These are phyloP conservation scores for Prionailurus viverrinus DNA, from an alignment of 2,113 vertebrate species.

Conservation along the genomic window DNA sequence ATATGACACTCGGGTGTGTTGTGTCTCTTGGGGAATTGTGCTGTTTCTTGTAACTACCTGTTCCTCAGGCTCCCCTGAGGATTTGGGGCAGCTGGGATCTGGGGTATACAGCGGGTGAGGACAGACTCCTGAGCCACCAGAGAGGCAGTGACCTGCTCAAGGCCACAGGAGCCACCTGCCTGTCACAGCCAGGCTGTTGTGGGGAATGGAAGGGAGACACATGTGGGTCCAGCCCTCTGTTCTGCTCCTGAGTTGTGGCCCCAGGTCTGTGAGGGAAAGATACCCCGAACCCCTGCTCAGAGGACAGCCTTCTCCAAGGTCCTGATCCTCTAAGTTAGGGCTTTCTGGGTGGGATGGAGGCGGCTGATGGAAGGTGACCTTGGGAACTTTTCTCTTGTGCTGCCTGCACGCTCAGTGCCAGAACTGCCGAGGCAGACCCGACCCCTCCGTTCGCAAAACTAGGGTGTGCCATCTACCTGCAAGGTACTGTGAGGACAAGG, in stretches of 20 bases:
- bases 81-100: background rate
- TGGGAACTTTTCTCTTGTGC: background rate
- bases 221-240: background rate
- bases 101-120: background rate
- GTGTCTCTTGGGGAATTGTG: fast-evolving
- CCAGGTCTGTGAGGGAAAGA: background rate
- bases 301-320: background rate
- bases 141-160: background rate
- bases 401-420: background rate
- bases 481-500: background rate
- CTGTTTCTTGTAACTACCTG: background rate
- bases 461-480: background rate
- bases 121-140: background rate
- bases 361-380: background rate
- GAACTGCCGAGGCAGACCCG: background rate
- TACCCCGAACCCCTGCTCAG: background rate
- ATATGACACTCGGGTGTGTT: background rate
- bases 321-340: background rate
- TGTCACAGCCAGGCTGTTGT: background rate
- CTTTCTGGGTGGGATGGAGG: background rate
- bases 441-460: background rate
- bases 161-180: background rate
- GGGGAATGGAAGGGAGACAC: background rate
- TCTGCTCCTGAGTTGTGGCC: background rate
- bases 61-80: conserved; percentile 11